Evolutionary conservation across 2,113 vertebrate genomes (phyloP).

Genomic region (Hemiprocne comata): DNA sequence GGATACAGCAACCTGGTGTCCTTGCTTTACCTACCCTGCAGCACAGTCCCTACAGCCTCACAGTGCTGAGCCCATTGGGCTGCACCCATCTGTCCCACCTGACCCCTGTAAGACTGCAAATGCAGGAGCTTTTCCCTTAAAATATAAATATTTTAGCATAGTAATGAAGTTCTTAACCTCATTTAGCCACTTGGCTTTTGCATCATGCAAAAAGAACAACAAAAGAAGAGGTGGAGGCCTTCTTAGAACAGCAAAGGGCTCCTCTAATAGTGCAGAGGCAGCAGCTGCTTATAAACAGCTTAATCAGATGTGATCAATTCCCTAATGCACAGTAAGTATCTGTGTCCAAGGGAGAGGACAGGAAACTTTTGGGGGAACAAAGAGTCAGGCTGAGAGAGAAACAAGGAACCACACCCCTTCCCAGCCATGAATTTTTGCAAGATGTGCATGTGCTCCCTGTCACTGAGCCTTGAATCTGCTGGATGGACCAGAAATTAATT

Average conservation of each 20-base stretch:
- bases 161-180: not conserved
- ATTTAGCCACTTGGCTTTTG: not conserved
- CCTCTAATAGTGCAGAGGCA: not conserved
- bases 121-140: not conserved
- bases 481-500: not conserved
- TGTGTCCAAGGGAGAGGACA: not conserved
- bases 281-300: not conserved
- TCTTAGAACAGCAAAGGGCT: not conserved
- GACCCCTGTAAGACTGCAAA: not conserved
- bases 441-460: not conserved
- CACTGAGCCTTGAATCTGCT: not conserved
- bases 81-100: not conserved
- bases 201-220: not conserved
- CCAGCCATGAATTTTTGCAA: not conserved
- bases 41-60: fast-evolving
- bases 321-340: not conserved
- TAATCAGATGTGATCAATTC: not conserved
- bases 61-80: fast-evolving
- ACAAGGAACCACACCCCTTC: not conserved
- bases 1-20: not conserved
- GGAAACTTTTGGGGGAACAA: not conserved
- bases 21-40: not conserved
- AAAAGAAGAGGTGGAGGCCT: not conserved
- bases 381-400: not conserved
- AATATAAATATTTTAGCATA: not conserved